A percentile compares a stretch with the other conserved stretches of the same genome.
phyloP scores from a whole-genome alignment of 2,888 invertebrate species.

The Lasioglossum leucozonium region DNA sequence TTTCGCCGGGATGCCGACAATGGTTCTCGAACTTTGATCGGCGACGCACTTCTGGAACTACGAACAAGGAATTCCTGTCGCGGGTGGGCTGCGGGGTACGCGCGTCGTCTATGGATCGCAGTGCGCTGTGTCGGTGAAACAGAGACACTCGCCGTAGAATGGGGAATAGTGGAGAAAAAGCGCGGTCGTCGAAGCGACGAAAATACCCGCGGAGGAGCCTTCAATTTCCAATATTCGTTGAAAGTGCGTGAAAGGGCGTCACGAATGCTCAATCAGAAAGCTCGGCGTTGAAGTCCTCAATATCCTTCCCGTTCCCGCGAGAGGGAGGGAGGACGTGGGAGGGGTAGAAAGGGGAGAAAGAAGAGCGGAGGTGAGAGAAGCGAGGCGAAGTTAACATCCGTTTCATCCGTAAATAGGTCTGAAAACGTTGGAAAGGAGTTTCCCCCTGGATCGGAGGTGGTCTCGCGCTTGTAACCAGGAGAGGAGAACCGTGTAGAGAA shows the following conservation, averaged over 20 bases:
- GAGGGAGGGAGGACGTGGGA: background rate
- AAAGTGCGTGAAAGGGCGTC: conserved; percentile 27
- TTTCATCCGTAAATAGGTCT: conserved; percentile 62
- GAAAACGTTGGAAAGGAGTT: conserved; percentile 47
- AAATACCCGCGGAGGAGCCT: conserved; percentile 12
- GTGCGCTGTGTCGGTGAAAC: background rate
- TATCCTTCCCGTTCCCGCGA: conserved; percentile 45
- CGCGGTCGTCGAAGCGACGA: background rate
- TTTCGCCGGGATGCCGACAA: background rate
- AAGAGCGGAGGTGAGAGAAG: background rate
- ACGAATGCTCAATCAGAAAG: conserved; percentile 38
- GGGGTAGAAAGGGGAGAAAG: conserved; percentile 3
- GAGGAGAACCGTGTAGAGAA: background rate
- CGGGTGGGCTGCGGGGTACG: background rate
- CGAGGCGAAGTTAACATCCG: conserved; percentile 57
- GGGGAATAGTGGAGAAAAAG: background rate
- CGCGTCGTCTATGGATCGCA: background rate
- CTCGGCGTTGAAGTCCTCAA: conserved; percentile 31
- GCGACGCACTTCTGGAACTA: background rate
- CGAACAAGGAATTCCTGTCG: background rate
- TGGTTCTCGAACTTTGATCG: background rate
- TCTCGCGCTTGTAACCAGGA: background rate
- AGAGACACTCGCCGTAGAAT: background rate
- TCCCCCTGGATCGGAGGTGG: conserved; percentile 4
- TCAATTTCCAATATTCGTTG: conserved; percentile 40